A percentile compares a stretch with the other conserved stretches of the same genome.
Evolutionary conservation across 2,113 vertebrate genomes (phyloP).

Genomic region (Pelodiscus sinensis): DNA sequence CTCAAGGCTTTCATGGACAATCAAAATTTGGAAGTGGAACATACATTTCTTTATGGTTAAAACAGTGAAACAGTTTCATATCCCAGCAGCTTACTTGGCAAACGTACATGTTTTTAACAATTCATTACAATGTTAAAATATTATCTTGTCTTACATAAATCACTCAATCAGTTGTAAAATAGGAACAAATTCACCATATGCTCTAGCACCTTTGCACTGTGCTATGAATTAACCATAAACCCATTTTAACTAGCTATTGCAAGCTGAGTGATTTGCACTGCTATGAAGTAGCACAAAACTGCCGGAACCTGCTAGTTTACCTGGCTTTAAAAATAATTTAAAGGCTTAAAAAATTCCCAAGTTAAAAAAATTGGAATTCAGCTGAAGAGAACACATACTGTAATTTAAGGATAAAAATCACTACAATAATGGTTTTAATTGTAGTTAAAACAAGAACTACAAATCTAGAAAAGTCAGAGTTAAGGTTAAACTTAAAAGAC

Average conservation of each 20-base stretch:
- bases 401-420: not conserved
- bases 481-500: not conserved
- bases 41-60: not conserved
- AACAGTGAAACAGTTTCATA: conserved; percentile 23
- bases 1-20: not conserved
- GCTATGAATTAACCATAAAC: not conserved
- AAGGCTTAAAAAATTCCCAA: not conserved
- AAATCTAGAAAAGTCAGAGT: not conserved
- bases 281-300: not conserved
- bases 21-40: not conserved
- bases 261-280: not conserved
- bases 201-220: conserved; percentile 11
- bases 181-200: conserved; percentile 2
- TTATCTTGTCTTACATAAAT: not conserved
- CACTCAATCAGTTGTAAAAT: conserved; percentile 19
- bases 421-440: not conserved
- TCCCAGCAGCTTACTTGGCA: not conserved
- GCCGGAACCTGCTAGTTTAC: not conserved
- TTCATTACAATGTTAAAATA: not conserved
- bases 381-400: not conserved
- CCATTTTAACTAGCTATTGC: not conserved
- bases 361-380: not conserved
- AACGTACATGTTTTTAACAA: not conserved
- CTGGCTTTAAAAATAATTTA: not conserved
- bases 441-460: not conserved